phyloP scores from a whole-genome alignment of 2,797 vertebrate species.

The Poliocrania exsul region DNA sequence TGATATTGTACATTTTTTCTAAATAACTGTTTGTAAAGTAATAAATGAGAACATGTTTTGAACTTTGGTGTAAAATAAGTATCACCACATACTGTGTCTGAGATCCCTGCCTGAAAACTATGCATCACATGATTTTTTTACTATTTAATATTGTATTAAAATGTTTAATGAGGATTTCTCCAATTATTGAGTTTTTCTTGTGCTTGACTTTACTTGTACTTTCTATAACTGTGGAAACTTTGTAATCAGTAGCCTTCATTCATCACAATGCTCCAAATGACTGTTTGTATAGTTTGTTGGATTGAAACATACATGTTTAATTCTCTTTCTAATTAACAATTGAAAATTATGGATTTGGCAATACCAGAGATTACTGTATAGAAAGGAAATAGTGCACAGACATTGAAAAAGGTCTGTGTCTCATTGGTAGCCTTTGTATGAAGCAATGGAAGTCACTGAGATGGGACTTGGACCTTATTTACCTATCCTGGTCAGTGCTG shows the following conservation, averaged over 20 bases:
- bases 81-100: background rate
- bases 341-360: background rate
- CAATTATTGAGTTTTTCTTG: background rate
- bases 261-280: background rate
- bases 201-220: background rate
- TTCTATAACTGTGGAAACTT: background rate
- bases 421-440: background rate
- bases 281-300: background rate
- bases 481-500: background rate
- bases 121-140: background rate
- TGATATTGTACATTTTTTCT: background rate
- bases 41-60: background rate
- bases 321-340: background rate
- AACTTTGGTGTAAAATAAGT: background rate
- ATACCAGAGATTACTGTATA: background rate
- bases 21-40: background rate
- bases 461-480: background rate
- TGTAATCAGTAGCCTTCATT: background rate
- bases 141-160: background rate
- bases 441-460: background rate
- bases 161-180: background rate
- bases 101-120: background rate
- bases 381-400: background rate
- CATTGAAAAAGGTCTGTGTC: background rate
- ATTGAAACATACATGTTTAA: background rate